Evolutionary conservation across 1,140 invertebrate genomes (phyloP).

Genomic region (Capitella teleta): DNA sequence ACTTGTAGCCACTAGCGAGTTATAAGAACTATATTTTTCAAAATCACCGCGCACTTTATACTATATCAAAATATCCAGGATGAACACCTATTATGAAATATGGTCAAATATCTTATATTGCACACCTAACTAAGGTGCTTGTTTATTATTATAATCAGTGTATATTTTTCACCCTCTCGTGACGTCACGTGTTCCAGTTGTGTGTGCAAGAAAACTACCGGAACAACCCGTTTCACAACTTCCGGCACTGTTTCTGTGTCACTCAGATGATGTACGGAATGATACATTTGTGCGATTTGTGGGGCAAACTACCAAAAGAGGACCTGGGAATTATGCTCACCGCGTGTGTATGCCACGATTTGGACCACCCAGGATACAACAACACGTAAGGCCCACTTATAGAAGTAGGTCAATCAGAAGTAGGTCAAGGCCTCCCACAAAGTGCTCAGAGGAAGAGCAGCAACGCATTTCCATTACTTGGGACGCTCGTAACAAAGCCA

Average conservation of each 20-base stretch:
- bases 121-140: too few relatives aligned
- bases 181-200: slow-evolving; percentile 20
- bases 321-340: slow-evolving; percentile 69
- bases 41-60: too few relatives aligned
- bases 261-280: slow-evolving; percentile 71
- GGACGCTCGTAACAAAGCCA: too few relatives aligned
- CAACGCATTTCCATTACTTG: too few relatives aligned
- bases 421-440: too few relatives aligned
- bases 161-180: not conserved
- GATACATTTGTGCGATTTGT: slow-evolving; percentile 48
- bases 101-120: too few relatives aligned
- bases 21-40: too few relatives aligned
- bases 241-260: slow-evolving; percentile 78
- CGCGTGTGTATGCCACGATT: slow-evolving; percentile 62
- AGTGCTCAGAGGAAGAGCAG: too few relatives aligned
- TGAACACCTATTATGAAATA: too few relatives aligned
- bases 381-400: slow-evolving; percentile 45
- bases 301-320: slow-evolving; percentile 56
- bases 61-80: too few relatives aligned
- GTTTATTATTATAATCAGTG: not conserved
- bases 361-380: slow-evolving; percentile 45
- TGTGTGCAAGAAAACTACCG: slow-evolving; percentile 76
- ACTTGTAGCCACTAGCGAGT: too few relatives aligned
- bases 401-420: too few relatives aligned
- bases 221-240: slow-evolving; percentile 82